Percentiles rank a stretch among this genome's conserved stretches.
These are phyloP conservation scores for Morone saxatilis DNA, from an alignment of 2,113 vertebrate species.

Conservation along the genomic window DNA sequence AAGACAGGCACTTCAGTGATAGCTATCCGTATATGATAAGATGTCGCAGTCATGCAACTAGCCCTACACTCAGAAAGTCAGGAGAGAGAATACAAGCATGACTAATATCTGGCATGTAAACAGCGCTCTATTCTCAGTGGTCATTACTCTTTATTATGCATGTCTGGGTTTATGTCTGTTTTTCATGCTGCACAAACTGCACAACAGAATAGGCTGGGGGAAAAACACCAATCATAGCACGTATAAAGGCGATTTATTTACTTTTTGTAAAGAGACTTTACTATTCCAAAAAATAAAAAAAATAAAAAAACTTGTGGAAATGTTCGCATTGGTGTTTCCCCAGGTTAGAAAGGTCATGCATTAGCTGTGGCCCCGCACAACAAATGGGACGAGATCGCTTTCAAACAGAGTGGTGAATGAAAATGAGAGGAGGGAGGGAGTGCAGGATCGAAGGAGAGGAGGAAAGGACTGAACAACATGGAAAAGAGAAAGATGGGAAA, in stretches of 20 bases:
- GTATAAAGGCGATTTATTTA: constrained; percentile 35
- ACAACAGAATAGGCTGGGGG: neutral
- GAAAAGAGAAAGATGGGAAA: constrained; percentile 4
- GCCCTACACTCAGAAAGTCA: neutral
- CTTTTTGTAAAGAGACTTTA: constrained; percentile 21
- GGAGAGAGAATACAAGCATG: neutral
- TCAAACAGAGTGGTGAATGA: constrained; percentile 32
- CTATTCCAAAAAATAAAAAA: neutral
- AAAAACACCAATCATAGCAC: constrained; percentile 31
- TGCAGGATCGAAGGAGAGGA: constrained; percentile 4
- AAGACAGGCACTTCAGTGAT: neutral
- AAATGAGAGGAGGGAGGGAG: constrained; percentile 20
- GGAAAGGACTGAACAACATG: constrained; percentile 14
- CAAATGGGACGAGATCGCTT: constrained; percentile 40
- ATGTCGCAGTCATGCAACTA: constrained; percentile 14
- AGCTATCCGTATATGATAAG: neutral
- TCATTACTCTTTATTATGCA: constrained; percentile 48
- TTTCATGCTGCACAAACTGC: constrained; percentile 38
- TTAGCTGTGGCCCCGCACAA: constrained; percentile 28
- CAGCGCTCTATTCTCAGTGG: constrained; percentile 37
- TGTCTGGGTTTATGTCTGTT: neutral
- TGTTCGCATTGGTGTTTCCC: constrained; percentile 13
- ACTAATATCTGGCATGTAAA: constrained; percentile 29
- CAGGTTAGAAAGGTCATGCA: constrained; percentile 39
- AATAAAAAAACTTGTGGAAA: constrained; percentile 14